Conservation (phyloP, 2,797 vertebrate species). For the Meda fulgida region DNA sequence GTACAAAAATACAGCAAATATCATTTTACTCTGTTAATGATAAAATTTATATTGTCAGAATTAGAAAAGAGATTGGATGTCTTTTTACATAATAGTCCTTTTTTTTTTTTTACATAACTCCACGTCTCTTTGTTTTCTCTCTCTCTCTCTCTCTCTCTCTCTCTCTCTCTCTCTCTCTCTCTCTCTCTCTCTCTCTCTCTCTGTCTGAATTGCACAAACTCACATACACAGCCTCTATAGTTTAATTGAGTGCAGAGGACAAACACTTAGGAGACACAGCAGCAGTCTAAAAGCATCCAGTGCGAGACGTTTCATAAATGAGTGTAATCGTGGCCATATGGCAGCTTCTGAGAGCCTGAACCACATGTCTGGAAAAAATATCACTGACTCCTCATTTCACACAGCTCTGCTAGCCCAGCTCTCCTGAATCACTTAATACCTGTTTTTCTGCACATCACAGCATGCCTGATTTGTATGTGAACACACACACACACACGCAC, state of each 20-base stretch:
- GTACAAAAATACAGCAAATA: neutral
- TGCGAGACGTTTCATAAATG: conserved; percentile 65
- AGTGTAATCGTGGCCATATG: conserved; percentile 72
- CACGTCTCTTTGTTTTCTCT: neutral
- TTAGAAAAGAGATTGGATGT: neutral
- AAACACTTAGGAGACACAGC: conserved; percentile 54
- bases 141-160: too few species aligned
- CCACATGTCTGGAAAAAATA: conserved; percentile 60
- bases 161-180: too few species aligned
- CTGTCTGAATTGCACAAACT: conserved; percentile 14
- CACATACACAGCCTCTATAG: conserved; percentile 25
- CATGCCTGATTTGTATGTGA: conserved; percentile 38
- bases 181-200: conserved; percentile 3
- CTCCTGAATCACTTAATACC: conserved; percentile 27
- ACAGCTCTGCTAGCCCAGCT: conserved; percentile 22
- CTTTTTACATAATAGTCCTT: neutral
- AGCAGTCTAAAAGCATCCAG: conserved; percentile 56
- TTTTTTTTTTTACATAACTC: neutral
- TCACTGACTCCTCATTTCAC: conserved; percentile 55
- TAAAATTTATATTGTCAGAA: neutral
- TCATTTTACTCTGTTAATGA: neutral
- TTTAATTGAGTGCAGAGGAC: conserved; percentile 61
- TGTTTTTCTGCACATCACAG: conserved; percentile 12
- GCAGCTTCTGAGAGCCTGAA: conserved; percentile 61
- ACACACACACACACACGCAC: too few species aligned